A percentile compares a stretch with the other conserved stretches of the same genome.
Evolutionary conservation across 2,888 invertebrate genomes (phyloP).

Genomic region (Junonia oenone): DNA sequence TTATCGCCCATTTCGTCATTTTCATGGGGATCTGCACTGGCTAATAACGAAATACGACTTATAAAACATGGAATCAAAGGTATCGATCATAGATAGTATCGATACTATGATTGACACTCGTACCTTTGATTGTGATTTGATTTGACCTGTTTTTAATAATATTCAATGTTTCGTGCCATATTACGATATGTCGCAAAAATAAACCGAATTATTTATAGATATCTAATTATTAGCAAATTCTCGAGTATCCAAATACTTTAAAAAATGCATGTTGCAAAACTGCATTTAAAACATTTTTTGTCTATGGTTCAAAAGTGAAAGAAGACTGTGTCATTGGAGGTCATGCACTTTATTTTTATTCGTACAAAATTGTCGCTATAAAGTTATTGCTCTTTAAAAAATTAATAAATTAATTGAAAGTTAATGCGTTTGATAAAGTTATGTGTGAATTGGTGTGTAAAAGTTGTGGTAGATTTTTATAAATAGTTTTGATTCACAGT

Average conservation of each 20-base stretch:
- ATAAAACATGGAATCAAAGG: too few relatives aligned
- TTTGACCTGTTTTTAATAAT: too few relatives aligned
- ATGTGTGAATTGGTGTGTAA: slow-evolving; percentile 29
- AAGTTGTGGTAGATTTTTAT: slow-evolving; percentile 7
- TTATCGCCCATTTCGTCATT: too few relatives aligned
- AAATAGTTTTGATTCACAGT: not conserved
- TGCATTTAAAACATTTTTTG: slow-evolving; percentile 24
- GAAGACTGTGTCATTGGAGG: slow-evolving; percentile 68
- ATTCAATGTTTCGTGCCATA: too few relatives aligned
- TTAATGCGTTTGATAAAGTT: slow-evolving; percentile 29
- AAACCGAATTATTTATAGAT: too few relatives aligned
- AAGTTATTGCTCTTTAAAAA: slow-evolving; percentile 25
- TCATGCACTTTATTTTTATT: slow-evolving; percentile 75
- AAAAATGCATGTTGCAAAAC: slow-evolving; percentile 19
- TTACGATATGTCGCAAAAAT: too few relatives aligned
- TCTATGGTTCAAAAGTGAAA: slow-evolving; percentile 58
- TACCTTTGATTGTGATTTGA: too few relatives aligned
- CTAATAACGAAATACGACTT: too few relatives aligned
- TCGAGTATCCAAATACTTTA: slow-evolving; percentile 2
- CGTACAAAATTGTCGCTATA: slow-evolving; percentile 40
- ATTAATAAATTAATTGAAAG: slow-evolving; percentile 23
- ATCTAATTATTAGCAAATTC: too few relatives aligned
- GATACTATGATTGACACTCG: too few relatives aligned
- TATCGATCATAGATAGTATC: too few relatives aligned
- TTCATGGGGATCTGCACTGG: too few relatives aligned